A percentile compares a stretch with the other conserved stretches of the same genome.
phyloP scores from a whole-genome alignment of 2,113 vertebrate genomes.

The Paratilapia polleni region DNA sequence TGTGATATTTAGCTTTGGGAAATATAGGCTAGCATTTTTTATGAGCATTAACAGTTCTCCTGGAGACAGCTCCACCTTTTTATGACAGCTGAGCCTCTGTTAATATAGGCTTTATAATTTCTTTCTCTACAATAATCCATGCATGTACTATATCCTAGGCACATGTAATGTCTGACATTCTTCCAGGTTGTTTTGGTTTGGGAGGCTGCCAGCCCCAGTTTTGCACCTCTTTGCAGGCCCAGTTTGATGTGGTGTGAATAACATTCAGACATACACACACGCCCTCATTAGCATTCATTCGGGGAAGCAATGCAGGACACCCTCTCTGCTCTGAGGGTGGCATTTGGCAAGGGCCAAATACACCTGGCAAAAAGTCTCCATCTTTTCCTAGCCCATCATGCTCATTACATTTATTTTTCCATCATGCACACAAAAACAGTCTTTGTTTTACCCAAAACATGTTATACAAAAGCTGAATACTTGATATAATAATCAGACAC shows the following conservation, averaged over 20 bases:
- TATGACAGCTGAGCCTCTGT: slow-evolving; percentile 38
- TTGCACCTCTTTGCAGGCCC: slow-evolving; percentile 82
- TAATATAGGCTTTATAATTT: slow-evolving; percentile 45
- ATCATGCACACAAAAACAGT: slow-evolving; percentile 29
- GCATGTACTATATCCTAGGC: slow-evolving; percentile 70
- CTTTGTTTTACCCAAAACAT: slow-evolving; percentile 38
- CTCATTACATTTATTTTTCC: slow-evolving; percentile 69
- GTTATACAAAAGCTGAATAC: neutral
- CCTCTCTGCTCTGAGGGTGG: slow-evolving; percentile 80
- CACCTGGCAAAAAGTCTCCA: slow-evolving; percentile 79
- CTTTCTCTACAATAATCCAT: slow-evolving; percentile 68
- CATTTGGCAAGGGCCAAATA: slow-evolving; percentile 80
- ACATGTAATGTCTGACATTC: slow-evolving; percentile 81
- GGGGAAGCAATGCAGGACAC: slow-evolving; percentile 74
- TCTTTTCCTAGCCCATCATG: slow-evolving; percentile 47
- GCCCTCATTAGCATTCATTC: slow-evolving; percentile 81
- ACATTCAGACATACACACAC: slow-evolving; percentile 82
- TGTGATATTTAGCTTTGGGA: slow-evolving; percentile 1
- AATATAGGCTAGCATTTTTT: slow-evolving; percentile 6
- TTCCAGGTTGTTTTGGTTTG: slow-evolving; percentile 83
- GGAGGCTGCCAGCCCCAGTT: slow-evolving; percentile 79
- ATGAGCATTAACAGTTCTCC: slow-evolving; percentile 23
- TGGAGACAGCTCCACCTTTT: slow-evolving; percentile 23
- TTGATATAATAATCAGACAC: slow-evolving; percentile 12
- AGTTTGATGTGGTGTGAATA: slow-evolving; percentile 85